Base-by-base conservation (phyloP, 2,888 invertebrate species). In the Rhabditoides inermis region DNA sequence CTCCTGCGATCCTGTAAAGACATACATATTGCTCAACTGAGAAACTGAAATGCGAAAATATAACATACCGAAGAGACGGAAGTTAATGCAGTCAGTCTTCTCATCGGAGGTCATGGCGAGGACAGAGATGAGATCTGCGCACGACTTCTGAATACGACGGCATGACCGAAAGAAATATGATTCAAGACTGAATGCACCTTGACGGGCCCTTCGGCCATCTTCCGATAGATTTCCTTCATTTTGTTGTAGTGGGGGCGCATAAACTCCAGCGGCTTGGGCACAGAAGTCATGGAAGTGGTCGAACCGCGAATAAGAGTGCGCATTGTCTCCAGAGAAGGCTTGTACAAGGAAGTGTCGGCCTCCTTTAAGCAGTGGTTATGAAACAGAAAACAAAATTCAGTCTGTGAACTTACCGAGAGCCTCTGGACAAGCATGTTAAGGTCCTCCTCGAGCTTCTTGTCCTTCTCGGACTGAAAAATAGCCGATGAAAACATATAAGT, bases 231-330 rank as follows among this genome's bases (percentile, higher is more conserved):
- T 50, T 84, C 81, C 77, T 92, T 94, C 78, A 98, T 83, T 2
- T 85, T 83, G 36, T 85, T 86, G 78, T 90, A 98, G 78, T 92
- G 90, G 30, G 86, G 86, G 47, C 90, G 84, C 79, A 98, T 83
- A 77, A 94, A 95, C 79, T 98, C 99, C 53, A 98, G 78, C 0
- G 98, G 98, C 78, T 98, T 98, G 0, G 98, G 98, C 3, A 99
- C 98, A 50, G 94, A 92, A 1, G 98, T 98, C 95, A 99, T 98
- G 0, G 94, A 95, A 1, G 94, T 94, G 1, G 98, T 99, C 0
- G 95, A 92, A 1, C 91, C 90, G 55, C 90, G 83, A 60, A 98
- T 98, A 58, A 89, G 83, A 65, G 85, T 85, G 54, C 90, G 84
- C 75, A 99, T 81, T 79, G 86, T 86, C 78, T 94, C 90, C 62